Evolutionary conservation across 2,888 invertebrate species (phyloP).

Genomic region (Leuctra nigra): DNA sequence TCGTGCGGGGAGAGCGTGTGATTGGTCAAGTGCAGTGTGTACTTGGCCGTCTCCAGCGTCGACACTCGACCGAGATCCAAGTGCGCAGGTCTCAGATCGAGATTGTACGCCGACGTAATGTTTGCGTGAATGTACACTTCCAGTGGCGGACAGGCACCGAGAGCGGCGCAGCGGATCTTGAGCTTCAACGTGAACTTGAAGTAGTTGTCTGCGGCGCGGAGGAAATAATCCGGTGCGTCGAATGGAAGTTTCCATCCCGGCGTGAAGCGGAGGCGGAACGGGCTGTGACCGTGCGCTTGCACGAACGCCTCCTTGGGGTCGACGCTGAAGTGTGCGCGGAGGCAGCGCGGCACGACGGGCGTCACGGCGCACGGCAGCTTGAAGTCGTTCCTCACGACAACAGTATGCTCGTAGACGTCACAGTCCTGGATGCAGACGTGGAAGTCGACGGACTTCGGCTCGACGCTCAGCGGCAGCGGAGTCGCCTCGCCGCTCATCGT

Average conservation of each 20-base stretch:
- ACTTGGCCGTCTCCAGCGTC: slow-evolving; percentile 6
- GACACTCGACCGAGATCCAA: slow-evolving; percentile 12
- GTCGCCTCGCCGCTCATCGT: not conserved
- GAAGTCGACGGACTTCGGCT: not conserved
- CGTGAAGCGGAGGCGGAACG: not conserved
- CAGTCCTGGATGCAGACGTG: slow-evolving; percentile 9
- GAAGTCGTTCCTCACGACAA: slow-evolving; percentile 1
- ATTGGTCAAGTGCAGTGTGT: slow-evolving; percentile 3
- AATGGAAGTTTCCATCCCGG: not conserved
- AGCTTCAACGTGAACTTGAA: slow-evolving; percentile 6
- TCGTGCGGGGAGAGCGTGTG: not conserved
- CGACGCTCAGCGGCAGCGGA: not conserved
- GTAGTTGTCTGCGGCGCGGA: not conserved
- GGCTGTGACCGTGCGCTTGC: not conserved
- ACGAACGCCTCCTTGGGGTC: not conserved
- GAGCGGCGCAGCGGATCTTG: not conserved
- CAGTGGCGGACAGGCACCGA: not conserved
- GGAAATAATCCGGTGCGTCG: slow-evolving; percentile 10
- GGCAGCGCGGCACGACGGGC: not conserved
- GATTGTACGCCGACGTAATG: not conserved
- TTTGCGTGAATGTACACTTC: not conserved
- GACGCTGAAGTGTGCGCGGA: slow-evolving; percentile 1
- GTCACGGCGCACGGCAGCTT: not conserved
- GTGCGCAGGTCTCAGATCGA: not conserved
- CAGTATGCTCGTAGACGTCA: slow-evolving; percentile 1